phyloP scores from a whole-genome alignment of 2,888 invertebrate genomes.

The Geotrupes spiniger region DNA sequence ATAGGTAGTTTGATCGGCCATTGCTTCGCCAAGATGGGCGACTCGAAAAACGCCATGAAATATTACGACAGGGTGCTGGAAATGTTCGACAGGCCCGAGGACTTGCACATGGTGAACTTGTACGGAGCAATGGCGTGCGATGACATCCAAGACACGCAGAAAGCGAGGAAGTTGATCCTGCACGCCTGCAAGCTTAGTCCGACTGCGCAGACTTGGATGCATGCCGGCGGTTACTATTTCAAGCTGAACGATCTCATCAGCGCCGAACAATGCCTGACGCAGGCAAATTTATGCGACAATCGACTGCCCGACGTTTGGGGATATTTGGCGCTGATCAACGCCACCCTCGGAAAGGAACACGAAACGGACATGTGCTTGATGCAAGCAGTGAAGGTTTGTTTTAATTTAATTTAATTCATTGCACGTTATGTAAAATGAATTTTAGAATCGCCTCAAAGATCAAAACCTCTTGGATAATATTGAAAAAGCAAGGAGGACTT shows the following conservation, averaged over 20 bases:
- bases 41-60: slow-evolving; percentile 35
- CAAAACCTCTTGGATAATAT: too few species aligned
- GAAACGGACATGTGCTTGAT: slow-evolving; percentile 45
- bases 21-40: slow-evolving; percentile 34
- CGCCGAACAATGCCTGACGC: slow-evolving; percentile 47
- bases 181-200: slow-evolving; percentile 42
- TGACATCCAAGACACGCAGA: slow-evolving; percentile 34
- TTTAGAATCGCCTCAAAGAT: too few species aligned
- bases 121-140: slow-evolving; percentile 37
- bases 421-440: too few species aligned
- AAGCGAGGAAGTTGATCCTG: slow-evolving; percentile 42
- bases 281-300: slow-evolving; percentile 46
- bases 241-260: slow-evolving; percentile 42
- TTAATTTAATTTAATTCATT: too few species aligned
- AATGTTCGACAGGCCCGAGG: slow-evolving; percentile 39
- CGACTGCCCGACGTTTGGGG: slow-evolving; percentile 44
- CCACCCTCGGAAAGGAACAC: slow-evolving; percentile 36
- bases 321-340: slow-evolving; percentile 45
- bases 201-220: slow-evolving; percentile 45
- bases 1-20: slow-evolving; percentile 41
- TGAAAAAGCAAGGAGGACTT: too few species aligned
- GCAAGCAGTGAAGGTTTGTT: slow-evolving; percentile 38
- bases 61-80: slow-evolving; percentile 40
- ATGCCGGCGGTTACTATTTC: slow-evolving; percentile 33
- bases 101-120: slow-evolving; percentile 42